Evolutionary conservation across 2,797 vertebrate genomes (phyloP), one percentile per base, ranked within the genome.

Genomic region (Darevskia nairensis): DNA sequence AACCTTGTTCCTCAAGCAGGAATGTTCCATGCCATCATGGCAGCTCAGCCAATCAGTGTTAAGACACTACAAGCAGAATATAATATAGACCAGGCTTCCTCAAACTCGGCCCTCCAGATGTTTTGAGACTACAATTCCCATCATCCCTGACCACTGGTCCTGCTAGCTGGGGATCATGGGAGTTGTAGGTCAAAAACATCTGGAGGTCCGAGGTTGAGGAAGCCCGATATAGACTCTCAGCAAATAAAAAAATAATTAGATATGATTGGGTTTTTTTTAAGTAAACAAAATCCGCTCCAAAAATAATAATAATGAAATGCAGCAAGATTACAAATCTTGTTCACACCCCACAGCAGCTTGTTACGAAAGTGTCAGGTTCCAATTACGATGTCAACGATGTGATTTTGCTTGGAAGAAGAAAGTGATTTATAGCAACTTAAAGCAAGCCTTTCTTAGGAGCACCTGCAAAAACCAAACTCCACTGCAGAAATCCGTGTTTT

Each of bases 241-340:
- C 77, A 79, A 23, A 8, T 21, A 75, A 75, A 75, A 75, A 75
- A 41, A 19, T 75, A 75, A 35, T 41, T 39, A 75, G 35, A 39
- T 21, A 21, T 41, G 35, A 55, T 55, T 35, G 35, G 35, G 1
- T 35, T 23, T 80, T 39, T 69, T 75, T 44, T 29, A 64, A 68
- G 25, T 25, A 29, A 9, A 29, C 10, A 86, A 59, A 29, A 41
- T 64, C 59, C 3, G 55, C 32, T 66, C 59, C 32, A 64, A 64
- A 9, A 55, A 55, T 55, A 55, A 55, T 15, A 55, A 55, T 55
- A 41, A 64, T 92, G 88, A 86, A 81, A 23, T 88, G 84, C 74
- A 91, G 88, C 89, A 55, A 82, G 91, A 91, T 89, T 88, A 88
- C 71, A 76, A 89, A 72, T 86, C 90, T 68, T 11, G 6, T 86